A percentile compares a stretch with the other conserved stretches of the same genome.
These are phyloP conservation scores for Eupsittula cactorum DNA, from an alignment of 2,113 vertebrate genomes.

Conservation along the genomic window DNA sequence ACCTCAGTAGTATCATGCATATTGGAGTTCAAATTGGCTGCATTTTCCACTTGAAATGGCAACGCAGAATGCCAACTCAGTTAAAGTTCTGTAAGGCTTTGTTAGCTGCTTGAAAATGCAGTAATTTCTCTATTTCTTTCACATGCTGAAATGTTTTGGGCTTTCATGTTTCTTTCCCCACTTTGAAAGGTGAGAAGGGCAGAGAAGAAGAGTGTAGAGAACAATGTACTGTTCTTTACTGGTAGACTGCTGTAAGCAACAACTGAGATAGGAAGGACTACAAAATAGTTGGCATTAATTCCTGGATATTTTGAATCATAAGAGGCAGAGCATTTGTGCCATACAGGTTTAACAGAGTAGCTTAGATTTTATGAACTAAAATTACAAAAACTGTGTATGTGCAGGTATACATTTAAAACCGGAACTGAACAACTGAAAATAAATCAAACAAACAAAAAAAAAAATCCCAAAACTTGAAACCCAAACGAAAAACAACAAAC, in stretches of 20 bases:
- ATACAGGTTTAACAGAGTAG: background rate
- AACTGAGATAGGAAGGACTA: background rate
- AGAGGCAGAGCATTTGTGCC: background rate
- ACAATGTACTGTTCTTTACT: background rate
- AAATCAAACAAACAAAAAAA: background rate
- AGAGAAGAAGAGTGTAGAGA: background rate
- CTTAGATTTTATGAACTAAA: background rate
- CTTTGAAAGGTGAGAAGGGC: background rate
- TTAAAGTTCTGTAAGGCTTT: background rate
- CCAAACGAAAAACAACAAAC: background rate
- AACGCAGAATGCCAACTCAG: background rate
- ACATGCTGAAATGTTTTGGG: background rate
- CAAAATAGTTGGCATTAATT: background rate
- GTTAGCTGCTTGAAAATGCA: background rate
- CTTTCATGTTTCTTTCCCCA: background rate
- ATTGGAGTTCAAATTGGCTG: background rate
- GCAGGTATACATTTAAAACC: background rate
- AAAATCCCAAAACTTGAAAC: background rate
- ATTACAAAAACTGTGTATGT: background rate
- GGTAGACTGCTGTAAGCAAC: background rate
- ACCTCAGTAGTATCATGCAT: background rate
- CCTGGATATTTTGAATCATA: background rate
- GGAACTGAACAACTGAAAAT: background rate
- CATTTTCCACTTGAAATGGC: background rate
- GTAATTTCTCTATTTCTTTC: background rate